Base-by-base conservation (phyloP, 2,113 vertebrate species). In the Nesogale talazaci region DNA sequence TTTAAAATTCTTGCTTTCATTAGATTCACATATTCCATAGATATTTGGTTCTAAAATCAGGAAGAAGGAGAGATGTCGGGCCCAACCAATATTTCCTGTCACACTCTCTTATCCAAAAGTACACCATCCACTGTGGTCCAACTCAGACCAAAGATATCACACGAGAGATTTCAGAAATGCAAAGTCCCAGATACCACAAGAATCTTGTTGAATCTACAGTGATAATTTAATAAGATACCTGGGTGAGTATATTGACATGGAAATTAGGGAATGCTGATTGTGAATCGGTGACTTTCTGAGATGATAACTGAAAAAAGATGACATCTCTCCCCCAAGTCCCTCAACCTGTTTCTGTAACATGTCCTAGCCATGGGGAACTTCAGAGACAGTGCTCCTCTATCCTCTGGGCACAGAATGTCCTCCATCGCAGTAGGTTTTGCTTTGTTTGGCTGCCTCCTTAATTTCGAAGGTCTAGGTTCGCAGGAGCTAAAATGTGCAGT, bases 221-320 rank as follows among this genome's bases (percentile, higher is more conserved):
- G 46, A 52, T 52, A 52, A 52, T 92, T 75, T 88, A 89, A 93
- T 8, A 38, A 79, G 90, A 87, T 70, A 19, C 36, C 57, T 57
- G 84, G 56, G 67, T 77, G 52, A 36, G 27, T 3, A 3, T 61
- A 61, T 61, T 19, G 59, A 61, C 59, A 61, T 20, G 6, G 22
- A 61, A 61, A 61, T 22, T 19, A 61, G 19, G 59, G 59, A 61
- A 23, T 61, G 4, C 14, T 22, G 22, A 23, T 22, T 19, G 19
- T 12, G 12, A 20, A 61, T 19, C 22, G 59, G 59, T 61, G 16
- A 61, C 2, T 5, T 23, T 20, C 59, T 61, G 17, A 12, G 59
- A 19, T 14, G 59, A 19, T 19, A 61, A 19, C 59, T 61, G 59
- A 61, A 61, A 61, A 23, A 23, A 20, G 17, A 61, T 61, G 17